Base-by-base conservation (phyloP, 2,113 vertebrate genomes). In the Mastomys natalensis region DNA sequence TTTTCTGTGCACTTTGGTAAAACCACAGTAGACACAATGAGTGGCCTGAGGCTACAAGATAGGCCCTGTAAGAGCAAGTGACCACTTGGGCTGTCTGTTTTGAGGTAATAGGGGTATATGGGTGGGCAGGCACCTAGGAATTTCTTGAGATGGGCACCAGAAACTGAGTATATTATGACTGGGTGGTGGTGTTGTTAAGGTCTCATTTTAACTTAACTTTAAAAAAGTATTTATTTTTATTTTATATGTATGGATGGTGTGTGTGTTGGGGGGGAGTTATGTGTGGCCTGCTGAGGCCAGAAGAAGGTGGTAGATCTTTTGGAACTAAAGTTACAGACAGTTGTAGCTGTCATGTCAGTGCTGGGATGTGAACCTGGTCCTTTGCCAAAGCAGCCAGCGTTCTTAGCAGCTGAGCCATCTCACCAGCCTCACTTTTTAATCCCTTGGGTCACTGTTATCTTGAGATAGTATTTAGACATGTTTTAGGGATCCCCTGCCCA, bases 111-210 rank as follows among this genome's bases (percentile, higher is more conserved):
- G 40, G 26, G 37, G 45, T 29, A n/a, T 1, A 31, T 21, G 16
- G 62, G 31, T 4, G 17, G 12, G 26, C 64, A 29, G 68, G 80
- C 15, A 58, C 51, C 66, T 26, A n/a, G 11, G 31, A 87, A 21
- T 13, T 29, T 58, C 29, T 70, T 9, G 9, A 53, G 16, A 3
- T 9, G 26, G 1, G 22, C 45, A 37, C 64, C 53, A 31, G 11
- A 40, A 51, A 45, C 2, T 4, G 1, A 37, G 43, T 17, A 5
- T 0, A 10, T 16, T 29, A 1, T 62, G 53, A 3, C 4, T 0
- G 43, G 58, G 37, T 76, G 21, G 11, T 81, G 80, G 7, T n/a
- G 22, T 19, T 43, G 48, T 51, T 51, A 24, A 86, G 62, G 19
- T 5, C n/a, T 87, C 60, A 64, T 82, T 60, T 16, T 62, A 48